phyloP scores from a whole-genome alignment of 2,797 vertebrate species.

The Bryconaethiops microstoma region DNA sequence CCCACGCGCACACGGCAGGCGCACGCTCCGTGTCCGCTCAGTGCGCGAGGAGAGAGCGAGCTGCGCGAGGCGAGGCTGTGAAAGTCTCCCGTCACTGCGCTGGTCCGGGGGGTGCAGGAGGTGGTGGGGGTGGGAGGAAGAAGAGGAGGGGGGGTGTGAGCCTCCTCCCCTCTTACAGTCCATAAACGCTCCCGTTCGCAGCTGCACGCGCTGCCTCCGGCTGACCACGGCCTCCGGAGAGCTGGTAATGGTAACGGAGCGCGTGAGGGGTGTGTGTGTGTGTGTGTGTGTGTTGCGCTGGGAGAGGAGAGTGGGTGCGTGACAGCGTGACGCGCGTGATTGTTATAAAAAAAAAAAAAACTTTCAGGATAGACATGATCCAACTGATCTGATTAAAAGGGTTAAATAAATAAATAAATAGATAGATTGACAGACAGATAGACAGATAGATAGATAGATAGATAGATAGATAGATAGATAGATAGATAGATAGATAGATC shows the following conservation, averaged over 20 bases:
- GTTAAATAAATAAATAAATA: no score
- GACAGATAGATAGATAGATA: no score
- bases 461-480: no score
- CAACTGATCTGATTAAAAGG: no score
- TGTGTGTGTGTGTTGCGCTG: not conserved
- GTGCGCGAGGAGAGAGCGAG: not conserved
- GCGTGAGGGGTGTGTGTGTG: not conserved
- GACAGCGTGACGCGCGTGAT: not conserved
- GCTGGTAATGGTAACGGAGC: not conserved
- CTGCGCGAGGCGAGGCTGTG: not conserved
- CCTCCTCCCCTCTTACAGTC: not conserved
- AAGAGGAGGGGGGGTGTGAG: no score
- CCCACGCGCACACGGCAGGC: not conserved
- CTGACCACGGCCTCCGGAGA: not conserved
- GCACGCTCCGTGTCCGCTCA: not conserved
- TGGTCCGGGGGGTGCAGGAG: not conserved
- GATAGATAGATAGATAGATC: no score
- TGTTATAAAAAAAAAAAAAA: not conserved
- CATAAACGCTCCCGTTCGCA: slow-evolving; percentile 3
- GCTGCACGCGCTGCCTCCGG: not conserved
- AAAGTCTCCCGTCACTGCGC: not conserved
- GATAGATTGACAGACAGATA: no score
- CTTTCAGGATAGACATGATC: no score
- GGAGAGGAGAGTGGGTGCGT: not conserved
- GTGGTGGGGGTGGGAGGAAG: no score